Conservation (phyloP, 2,113 vertebrate genomes). For the Myxocyprinus asiaticus region DNA sequence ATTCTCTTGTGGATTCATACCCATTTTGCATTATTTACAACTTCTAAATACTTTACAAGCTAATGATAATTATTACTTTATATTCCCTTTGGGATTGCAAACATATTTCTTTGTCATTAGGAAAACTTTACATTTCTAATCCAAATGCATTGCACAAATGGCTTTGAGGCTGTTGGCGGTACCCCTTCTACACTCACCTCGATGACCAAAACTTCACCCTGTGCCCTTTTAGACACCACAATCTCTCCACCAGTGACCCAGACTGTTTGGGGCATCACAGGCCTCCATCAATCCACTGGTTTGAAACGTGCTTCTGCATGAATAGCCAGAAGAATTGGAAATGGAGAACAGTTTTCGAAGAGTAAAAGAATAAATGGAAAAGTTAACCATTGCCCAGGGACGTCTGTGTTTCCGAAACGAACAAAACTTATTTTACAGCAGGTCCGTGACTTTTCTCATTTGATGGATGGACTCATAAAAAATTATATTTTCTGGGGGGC, state of each 20-base stretch:
- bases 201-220: constrained; percentile 53
- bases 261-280: neutral
- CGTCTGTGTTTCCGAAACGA: constrained; percentile 52
- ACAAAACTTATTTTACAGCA: constrained; percentile 25
- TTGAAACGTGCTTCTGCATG: constrained; percentile 53
- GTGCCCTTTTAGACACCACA: constrained; percentile 18
- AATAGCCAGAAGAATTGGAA: constrained; percentile 35
- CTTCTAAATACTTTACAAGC: no score
- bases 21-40: constrained; percentile 23
- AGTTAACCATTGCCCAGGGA: constrained; percentile 64
- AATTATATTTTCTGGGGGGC: neutral
- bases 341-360: neutral
- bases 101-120: constrained; percentile 43
- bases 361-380: constrained; percentile 48
- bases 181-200: neutral
- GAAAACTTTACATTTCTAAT: constrained; percentile 49
- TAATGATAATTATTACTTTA: constrained; percentile 18
- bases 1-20: neutral
- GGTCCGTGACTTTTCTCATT: constrained; percentile 12
- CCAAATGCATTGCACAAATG: constrained; percentile 1
- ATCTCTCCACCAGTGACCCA: constrained; percentile 38
- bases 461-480: constrained; percentile 8
- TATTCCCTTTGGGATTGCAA: constrained; percentile 16
- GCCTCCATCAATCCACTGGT: constrained; percentile 43
- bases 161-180: neutral